Evolutionary conservation across 2,797 vertebrate genomes (phyloP), one percentile per base, ranked within the genome.

Genomic region (Anisognathus igniventris): DNA sequence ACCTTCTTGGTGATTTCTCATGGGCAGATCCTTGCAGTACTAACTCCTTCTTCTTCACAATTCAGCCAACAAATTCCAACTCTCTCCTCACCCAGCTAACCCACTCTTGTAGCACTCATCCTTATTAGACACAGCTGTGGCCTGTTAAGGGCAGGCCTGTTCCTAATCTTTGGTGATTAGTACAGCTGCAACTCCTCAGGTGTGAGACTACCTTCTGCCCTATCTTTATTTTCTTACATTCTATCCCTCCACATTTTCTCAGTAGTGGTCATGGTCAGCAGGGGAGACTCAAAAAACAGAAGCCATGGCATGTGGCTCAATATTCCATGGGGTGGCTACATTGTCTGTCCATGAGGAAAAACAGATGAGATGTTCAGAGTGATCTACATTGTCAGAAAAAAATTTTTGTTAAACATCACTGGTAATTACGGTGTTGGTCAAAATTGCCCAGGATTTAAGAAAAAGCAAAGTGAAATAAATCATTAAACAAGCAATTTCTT

Each of bases 341-440:
- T 6, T 21, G 20, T 10, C 16, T 45, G 13, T 51, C 19, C 10
- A 13, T 30, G 4, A 91, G 39, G n/a, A 61, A 73, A 66, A 70
- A 10, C 4, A 54, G 15, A 13, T 31, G 10, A 77, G 2, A 21
- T 58, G 3, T 30, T 65, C 15, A 35, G 37, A 51, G 4, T 17
- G 14, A 40, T 33, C 7, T 23, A 42, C 3, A 31, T 0, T 0
- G 2, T 12, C 11, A 64, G 51, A 50, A 50, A 67, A 64, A 3
- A 0, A 15, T 3, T 31, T 31, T 39, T 2, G 5, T 30, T 68
- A 30, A 66, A 37, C 6, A 7, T 58, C 10, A 22, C 11, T 50
- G 15, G 6, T 27, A 68, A 37, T 72, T 60, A 37, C 10, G 3
- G 19, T 35, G 6, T 33, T 71, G 14, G 19, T 44, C 37, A 66